Base-by-base conservation (phyloP, 2,888 invertebrate species). In the Andrena dorsata region DNA sequence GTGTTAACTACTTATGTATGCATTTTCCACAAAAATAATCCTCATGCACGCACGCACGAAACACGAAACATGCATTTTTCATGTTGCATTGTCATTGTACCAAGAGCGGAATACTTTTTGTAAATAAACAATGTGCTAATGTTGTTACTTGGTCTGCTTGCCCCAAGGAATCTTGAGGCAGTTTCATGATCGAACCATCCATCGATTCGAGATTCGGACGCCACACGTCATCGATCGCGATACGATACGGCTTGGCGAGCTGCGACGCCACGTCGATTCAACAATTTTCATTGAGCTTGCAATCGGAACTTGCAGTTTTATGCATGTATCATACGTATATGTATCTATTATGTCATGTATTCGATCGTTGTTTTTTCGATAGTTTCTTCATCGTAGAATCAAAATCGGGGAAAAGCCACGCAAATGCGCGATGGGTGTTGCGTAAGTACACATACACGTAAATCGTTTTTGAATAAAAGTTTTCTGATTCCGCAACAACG, bases 91-190 rank as follows among this genome's bases (percentile, higher is more conserved):
- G 83, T 85, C 88, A 90, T 90, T 90, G 89, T 91, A 87, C 41
- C 77, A 70, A 77, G 65, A 80, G 76, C 61, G 66, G 41, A 81
- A 73, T 78, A 78, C 66, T 77, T 79, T 90, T 86, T 90, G 90
- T 91, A 90, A 91, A 91, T 91, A 91, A 91, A 88, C 80, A 76
- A 89, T 84, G 82, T 90, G 84, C 82, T 85, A 80, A 85, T 76
- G 76, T 86, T 83, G 80, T 69, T 86, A 82, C 10, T 63, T 65
- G 71, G 80, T 71, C 66, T 85, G 72, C 35, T 83, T 79, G 69
- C 26, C 81, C 73, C 47, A 56, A 68, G 32, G 65, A 53, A 58
- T 58, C 51, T 60, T 13, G 26, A 28, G 2, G 13, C 4, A 73
- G 8, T 16, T 32, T 65, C 20, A 10, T 20, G 13, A 20, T 53